phyloP scores from a whole-genome alignment of 2,888 invertebrate genomes.

The Leptopilina syphax region DNA sequence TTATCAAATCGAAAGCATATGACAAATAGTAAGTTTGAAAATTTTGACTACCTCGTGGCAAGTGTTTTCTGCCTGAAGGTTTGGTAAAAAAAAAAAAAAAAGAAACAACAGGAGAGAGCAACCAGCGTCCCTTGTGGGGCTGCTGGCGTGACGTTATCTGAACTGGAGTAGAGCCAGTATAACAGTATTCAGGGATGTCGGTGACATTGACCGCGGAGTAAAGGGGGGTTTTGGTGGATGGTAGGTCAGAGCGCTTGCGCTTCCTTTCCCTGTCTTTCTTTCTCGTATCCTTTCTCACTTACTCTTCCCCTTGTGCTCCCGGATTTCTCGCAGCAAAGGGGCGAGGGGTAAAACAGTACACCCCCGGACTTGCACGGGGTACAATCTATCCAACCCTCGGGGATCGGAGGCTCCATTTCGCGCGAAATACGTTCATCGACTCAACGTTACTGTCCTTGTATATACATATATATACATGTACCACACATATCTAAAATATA shows the following conservation, averaged over 20 bases:
- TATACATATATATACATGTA: too few species aligned
- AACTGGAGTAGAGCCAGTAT: slow-evolving; percentile 48
- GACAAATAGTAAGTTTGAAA: not conserved
- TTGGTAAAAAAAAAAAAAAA: slow-evolving; percentile 18
- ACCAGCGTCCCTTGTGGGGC: slow-evolving; percentile 41
- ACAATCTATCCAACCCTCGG: slow-evolving; percentile 51
- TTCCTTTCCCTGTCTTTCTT: slow-evolving; percentile 59
- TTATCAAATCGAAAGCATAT: not conserved
- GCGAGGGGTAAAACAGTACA: slow-evolving; percentile 70
- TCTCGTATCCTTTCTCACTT: slow-evolving; percentile 61
- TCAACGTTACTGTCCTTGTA: slow-evolving; percentile 13
- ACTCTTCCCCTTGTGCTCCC: slow-evolving; percentile 56
- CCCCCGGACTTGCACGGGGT: slow-evolving; percentile 70
- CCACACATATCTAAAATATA: slow-evolving; percentile 17
- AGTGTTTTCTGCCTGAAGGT: slow-evolving; percentile 27
- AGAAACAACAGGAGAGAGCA: slow-evolving; percentile 9
- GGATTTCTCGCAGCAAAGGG: slow-evolving; percentile 60
- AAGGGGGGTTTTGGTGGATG: slow-evolving; percentile 53
- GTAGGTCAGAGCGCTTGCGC: slow-evolving; percentile 65
- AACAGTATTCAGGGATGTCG: slow-evolving; percentile 61
- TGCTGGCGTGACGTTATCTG: slow-evolving; percentile 49
- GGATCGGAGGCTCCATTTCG: slow-evolving; percentile 36
- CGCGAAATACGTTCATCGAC: slow-evolving; percentile 41
- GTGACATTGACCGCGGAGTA: slow-evolving; percentile 70
- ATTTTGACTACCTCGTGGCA: slow-evolving; percentile 11